Percentiles rank a stretch among this genome's conserved stretches.
These are phyloP conservation scores for Astropecten irregularis DNA, from an alignment of 53 echinoderm and acorn worm genomes.

Conservation along the genomic window DNA sequence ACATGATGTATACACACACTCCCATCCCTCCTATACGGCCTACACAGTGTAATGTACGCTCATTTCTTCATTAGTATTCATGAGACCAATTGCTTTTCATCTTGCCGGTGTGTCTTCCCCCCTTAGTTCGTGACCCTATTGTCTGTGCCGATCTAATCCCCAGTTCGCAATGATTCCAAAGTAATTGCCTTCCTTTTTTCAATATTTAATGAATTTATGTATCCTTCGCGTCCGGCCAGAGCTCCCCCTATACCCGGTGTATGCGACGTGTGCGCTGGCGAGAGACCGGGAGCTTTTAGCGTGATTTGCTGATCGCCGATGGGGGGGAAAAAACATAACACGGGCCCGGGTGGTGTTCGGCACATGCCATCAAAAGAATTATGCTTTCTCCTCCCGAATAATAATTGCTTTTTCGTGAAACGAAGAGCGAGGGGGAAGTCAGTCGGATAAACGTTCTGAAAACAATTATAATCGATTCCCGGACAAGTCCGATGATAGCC, in stretches of 20 bases:
- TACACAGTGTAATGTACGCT: too few relatives aligned
- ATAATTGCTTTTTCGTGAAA: constrained; percentile 56
- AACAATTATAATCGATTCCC: constrained; percentile 45
- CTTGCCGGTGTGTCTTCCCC: constrained; percentile 8
- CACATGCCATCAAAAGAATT: constrained; percentile 48
- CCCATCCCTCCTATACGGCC: too few relatives aligned
- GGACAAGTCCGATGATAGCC: not conserved
- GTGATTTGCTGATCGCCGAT: constrained; percentile 45
- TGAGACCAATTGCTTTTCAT: constrained; percentile 19
- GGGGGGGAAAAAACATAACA: constrained; percentile 19
- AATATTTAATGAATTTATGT: constrained; percentile 60
- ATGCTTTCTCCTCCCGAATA: constrained; percentile 40
- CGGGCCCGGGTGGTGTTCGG: not conserved
- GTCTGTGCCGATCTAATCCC: constrained; percentile 35
- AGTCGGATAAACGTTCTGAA: constrained; percentile 47
- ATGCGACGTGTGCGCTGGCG: not conserved
- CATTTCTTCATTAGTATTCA: constrained; percentile 44
- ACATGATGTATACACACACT: too few relatives aligned
- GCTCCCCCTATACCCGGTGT: not conserved
- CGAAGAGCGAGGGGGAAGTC: constrained; percentile 46
- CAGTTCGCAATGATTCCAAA: constrained; percentile 38
- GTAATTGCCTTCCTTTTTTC: constrained; percentile 52
- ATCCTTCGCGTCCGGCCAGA: constrained; percentile 40
- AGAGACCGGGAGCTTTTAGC: constrained; percentile 42
- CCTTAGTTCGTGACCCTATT: constrained; percentile 7